Base-by-base conservation (phyloP, 2,888 invertebrate species). In the Drosophila yooni region DNA sequence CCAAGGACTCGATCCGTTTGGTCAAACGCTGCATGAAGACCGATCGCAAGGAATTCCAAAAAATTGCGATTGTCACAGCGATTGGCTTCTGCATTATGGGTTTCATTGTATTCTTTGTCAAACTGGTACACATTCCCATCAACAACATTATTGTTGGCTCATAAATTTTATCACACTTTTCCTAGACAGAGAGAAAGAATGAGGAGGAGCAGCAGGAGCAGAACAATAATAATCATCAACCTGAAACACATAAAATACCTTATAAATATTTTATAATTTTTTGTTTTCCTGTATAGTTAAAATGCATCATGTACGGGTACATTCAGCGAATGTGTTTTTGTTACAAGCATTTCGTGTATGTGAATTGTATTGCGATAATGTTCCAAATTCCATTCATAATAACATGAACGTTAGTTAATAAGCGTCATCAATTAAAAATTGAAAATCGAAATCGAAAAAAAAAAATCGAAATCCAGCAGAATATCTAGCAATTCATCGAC, bases 51-150 rank as follows among this genome's bases (percentile, higher is more conserved):
- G 99, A 99, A 94, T 99, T 99, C 94, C 99, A 99, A 94, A 99
- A 99, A 94, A 99, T 99, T 91, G 99, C 99, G 31, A 97, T 99
- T 88, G 99, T 99, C 66, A 99, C 99, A 72, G 99, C 99, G 6
- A 99, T 99, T 92, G 99, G 99, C 68, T 99, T 99, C 95, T 99
- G 98, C 94, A 99, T 99, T 93, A 99, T 99, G 99, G 99, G 99
- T 67, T 99, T 99, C 94, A 99, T 99, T 93, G 99, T 99, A 89
- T 99, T 99, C 95, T 99, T 99, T 90, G 99, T 99, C 43, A 99
- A 99, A 94, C 95, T 99, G 88, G 99, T 99, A 94, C 99, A 99
- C 94, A 99, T 99, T 94, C 99, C 99, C 81, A 99, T 99, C 94
- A 98, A 98, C 94, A 98, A 98, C 94, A 98, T 98, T 92, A 98